Conservation (phyloP, 2,113 vertebrate species). For the Rhinolophus sinicus region DNA sequence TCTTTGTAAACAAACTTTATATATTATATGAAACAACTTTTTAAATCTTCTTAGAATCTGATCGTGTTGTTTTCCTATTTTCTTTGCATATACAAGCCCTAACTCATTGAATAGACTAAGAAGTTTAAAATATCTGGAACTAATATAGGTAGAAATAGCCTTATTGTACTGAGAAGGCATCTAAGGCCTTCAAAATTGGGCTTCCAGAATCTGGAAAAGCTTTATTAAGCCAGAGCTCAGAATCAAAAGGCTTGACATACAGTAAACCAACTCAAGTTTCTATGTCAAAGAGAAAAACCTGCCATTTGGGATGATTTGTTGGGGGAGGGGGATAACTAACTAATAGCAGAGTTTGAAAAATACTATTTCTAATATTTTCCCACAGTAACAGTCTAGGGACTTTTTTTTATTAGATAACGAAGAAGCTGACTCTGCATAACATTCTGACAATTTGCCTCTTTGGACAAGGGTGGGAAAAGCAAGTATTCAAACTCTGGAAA, state of each 20-base stretch:
- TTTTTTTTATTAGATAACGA: slow-evolving; percentile 62
- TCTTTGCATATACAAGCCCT: not conserved
- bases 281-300: not conserved
- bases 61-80: not conserved
- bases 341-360: slow-evolving; percentile 16
- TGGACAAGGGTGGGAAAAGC: slow-evolving; percentile 54
- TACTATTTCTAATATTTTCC: slow-evolving; percentile 62
- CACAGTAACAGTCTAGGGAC: not conserved
- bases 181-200: not conserved
- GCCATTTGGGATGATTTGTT: not conserved
- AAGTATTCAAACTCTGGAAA: slow-evolving; percentile 66
- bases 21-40: not conserved
- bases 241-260: not conserved
- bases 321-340: not conserved
- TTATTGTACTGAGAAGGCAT: not conserved
- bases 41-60: not conserved
- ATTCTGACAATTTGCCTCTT: slow-evolving; percentile 57
- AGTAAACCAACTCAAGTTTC: not conserved
- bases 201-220: not conserved
- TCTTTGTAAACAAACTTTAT: not conserved
- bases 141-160: not conserved
- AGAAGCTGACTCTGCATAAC: slow-evolving; percentile 35
- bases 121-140: not conserved
- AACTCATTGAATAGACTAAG: not conserved
- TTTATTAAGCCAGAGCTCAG: not conserved